Base-by-base conservation (phyloP, 2,797 vertebrate genomes). In the Centroberyx gerrardi region DNA sequence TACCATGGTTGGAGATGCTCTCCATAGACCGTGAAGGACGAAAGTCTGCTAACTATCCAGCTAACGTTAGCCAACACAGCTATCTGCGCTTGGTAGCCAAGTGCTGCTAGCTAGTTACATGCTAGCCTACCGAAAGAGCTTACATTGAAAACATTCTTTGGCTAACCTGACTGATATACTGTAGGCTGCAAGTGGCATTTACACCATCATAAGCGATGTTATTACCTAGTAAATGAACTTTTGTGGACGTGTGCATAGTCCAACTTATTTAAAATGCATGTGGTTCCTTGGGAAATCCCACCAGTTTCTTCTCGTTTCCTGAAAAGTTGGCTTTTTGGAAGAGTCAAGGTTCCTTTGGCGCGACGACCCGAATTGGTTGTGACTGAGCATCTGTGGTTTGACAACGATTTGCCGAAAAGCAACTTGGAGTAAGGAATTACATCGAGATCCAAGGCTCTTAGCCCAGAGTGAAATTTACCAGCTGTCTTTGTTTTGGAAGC, bases 401-500 rank as follows among this genome's bases (percentile, higher is more conserved):
- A 75, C 29, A 55, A 28, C 58, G n/a, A 68, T 17, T 51, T 51
- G 48, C 48, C n/a, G 48, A 63, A 72, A 51, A 49, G 36, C 46
- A 29, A 74, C 48, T 74, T 69, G 76, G 49, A 74, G 10, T 15
- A 2, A 36, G 48, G 15, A 58, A 52, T 12, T 2, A 1, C 15
- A 36, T 29, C 10, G 13, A 27, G 33, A 72, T 82, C 75, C 68
- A 70, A 69, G 2, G 3, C 22, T 56, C n/a, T 56, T 42, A 46
- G 31, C 15, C 42, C 18, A 33, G 28, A 84, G 51, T 62, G 64
- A 58, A 29, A 79, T 17, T 15, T 15, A 61, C 52, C 76, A 79
- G 76, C 76, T 88, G 81, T 62, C 73, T 72, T 64, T 75, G 62
- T 75, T 82, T 61, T 54, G 40, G 27, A 55, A 13, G 13, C 59